Conservation (phyloP, 2,113 vertebrate genomes). For the Okapia johnstoni region DNA sequence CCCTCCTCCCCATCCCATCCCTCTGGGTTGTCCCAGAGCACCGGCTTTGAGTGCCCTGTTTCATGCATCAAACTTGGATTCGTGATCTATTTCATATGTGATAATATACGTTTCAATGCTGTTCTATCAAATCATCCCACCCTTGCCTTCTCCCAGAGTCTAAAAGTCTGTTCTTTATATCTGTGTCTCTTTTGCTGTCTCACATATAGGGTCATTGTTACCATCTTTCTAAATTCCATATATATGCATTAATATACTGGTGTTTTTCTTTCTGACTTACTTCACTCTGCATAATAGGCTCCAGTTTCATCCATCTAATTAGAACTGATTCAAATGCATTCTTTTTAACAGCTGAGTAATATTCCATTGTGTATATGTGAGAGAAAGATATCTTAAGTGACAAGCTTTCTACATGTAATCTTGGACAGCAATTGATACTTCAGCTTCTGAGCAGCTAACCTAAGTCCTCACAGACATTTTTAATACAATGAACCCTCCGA, state of each 20-base stretch:
- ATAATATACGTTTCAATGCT: background rate
- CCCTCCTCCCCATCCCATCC: background rate
- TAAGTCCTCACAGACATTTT: conserved; percentile 2
- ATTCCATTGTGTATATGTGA: background rate
- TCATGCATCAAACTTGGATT: background rate
- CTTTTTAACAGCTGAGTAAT: background rate
- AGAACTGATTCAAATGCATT: background rate
- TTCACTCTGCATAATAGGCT: background rate
- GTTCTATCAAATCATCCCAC: background rate
- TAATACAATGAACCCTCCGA: background rate
- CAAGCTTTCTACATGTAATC: background rate
- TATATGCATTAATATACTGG: background rate
- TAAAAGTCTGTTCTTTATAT: background rate
- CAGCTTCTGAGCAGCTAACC: background rate
- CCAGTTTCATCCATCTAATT: background rate
- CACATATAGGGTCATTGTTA: fast-evolving
- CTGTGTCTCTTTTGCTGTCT: background rate
- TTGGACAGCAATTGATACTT: background rate
- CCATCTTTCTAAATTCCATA: background rate
- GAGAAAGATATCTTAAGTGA: background rate
- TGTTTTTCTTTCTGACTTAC: background rate
- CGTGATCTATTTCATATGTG: background rate
- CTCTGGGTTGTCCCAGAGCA: background rate
- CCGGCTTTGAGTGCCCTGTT: background rate
- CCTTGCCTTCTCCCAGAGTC: background rate